Evolutionary conservation across 2,888 invertebrate genomes (phyloP).

Genomic region (Cantharis rufa): DNA sequence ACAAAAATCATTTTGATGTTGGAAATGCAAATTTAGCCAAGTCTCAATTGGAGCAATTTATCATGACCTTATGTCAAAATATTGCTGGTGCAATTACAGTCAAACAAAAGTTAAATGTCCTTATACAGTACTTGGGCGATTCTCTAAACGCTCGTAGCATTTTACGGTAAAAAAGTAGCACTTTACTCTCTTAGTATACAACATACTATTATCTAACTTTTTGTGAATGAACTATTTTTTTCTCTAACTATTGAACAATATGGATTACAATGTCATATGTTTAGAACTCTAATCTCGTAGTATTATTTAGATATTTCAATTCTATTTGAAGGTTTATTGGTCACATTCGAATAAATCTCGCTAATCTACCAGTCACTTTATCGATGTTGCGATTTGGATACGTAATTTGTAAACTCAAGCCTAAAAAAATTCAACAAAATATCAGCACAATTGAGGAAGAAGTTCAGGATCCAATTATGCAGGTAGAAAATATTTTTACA

Average conservation of each 20-base stretch:
- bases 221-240: no score
- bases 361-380: slow-evolving; percentile 49
- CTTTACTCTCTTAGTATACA: no score
- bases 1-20: slow-evolving; percentile 49
- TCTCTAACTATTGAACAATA: no score
- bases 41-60: slow-evolving; percentile 52
- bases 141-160: slow-evolving; percentile 47
- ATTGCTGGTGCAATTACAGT: slow-evolving; percentile 37
- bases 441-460: slow-evolving; percentile 36
- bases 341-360: slow-evolving; percentile 48
- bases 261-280: no score
- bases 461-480: slow-evolving; percentile 14
- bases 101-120: slow-evolving; percentile 45
- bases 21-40: slow-evolving; percentile 53
- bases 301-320: background rate
- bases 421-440: slow-evolving; percentile 37
- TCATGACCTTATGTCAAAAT: slow-evolving; percentile 39
- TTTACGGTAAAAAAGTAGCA: no score
- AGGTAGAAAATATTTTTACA: background rate
- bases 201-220: no score
- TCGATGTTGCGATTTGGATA: slow-evolving; percentile 54
- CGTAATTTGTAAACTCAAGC: slow-evolving; percentile 44
- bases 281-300: no score
- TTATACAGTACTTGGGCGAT: slow-evolving; percentile 52
- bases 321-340: slow-evolving; percentile 51